phyloP scores from a whole-genome alignment of 1,140 invertebrate species.

The Pachypsylla venusta region DNA sequence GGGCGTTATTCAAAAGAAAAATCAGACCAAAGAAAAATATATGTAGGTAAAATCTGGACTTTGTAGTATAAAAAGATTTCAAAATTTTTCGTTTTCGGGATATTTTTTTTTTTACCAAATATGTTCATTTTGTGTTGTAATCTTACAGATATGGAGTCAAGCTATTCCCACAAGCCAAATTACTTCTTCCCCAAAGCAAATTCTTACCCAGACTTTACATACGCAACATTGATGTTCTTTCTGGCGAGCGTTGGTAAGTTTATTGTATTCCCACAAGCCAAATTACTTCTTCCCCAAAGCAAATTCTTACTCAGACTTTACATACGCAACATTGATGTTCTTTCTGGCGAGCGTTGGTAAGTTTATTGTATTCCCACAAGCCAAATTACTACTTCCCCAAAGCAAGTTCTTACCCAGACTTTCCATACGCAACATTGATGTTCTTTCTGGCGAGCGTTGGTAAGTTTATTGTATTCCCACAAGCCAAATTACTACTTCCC shows the following conservation, averaged over 20 bases:
- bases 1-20: too few relatives aligned
- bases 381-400: constrained; percentile 60
- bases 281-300: neutral
- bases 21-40: too few relatives aligned
- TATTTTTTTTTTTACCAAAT: too few relatives aligned
- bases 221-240: constrained; percentile 45
- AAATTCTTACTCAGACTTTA: neutral
- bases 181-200: constrained; percentile 56
- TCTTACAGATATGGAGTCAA: too few relatives aligned
- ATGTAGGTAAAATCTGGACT: too few relatives aligned
- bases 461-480: constrained; percentile 20
- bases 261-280: neutral
- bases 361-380: constrained; percentile 49
- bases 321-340: neutral
- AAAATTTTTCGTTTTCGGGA: too few relatives aligned
- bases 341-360: constrained; percentile 34
- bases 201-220: constrained; percentile 46
- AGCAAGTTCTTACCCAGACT: constrained; percentile 44
- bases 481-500: neutral
- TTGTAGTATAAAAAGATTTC: too few relatives aligned
- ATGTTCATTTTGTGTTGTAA: too few relatives aligned
- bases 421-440: constrained; percentile 45
- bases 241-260: constrained; percentile 39
- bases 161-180: constrained; percentile 52
- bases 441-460: constrained; percentile 45